These are phyloP conservation scores for Timema cristinae DNA, from an alignment of 2,888 invertebrate species.

Conservation along the genomic window DNA sequence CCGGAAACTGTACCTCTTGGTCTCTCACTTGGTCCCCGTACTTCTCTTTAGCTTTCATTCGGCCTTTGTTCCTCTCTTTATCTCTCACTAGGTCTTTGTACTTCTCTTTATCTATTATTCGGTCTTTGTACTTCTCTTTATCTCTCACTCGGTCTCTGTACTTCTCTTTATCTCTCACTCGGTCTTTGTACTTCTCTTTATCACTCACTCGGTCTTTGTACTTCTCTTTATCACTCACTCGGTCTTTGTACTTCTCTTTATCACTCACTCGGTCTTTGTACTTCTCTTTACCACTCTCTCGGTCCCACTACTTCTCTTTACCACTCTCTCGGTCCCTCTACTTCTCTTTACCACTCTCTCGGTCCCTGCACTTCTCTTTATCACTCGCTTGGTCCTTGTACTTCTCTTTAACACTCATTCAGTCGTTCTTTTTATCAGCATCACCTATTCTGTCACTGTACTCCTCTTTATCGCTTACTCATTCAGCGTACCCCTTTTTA, in stretches of 20 bases:
- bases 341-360: not conserved
- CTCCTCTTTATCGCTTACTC: not conserved
- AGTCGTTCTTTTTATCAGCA: not conserved
- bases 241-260: not conserved
- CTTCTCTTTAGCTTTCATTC: not conserved
- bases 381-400: not conserved
- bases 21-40: not conserved
- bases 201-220: not conserved
- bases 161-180: not conserved
- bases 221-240: not conserved
- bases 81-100: not conserved
- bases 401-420: not conserved
- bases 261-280: not conserved
- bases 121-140: not conserved
- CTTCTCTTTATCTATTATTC: not conserved
- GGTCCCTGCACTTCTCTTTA: not conserved
- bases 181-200: not conserved
- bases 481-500: not conserved
- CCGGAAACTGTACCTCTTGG: too few species aligned
- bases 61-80: not conserved
- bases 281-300: not conserved
- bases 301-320: not conserved
- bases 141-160: not conserved
- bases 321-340: not conserved
- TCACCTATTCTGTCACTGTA: not conserved